These are phyloP conservation scores for Eidolon dupreanum DNA, from an alignment of 2,797 vertebrate genomes.

Conservation along the genomic window DNA sequence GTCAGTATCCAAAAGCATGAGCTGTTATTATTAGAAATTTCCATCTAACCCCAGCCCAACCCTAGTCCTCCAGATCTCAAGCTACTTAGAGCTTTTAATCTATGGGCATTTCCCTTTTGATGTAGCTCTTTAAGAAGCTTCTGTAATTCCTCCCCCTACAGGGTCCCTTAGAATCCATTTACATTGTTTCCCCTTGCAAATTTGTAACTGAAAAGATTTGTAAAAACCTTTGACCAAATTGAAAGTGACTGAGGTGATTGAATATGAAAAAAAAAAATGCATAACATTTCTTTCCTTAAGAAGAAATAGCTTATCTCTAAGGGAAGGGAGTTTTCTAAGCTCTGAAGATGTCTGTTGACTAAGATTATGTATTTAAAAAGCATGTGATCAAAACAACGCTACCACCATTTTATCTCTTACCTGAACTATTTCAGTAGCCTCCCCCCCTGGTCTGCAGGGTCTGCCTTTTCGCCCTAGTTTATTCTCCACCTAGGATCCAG, in stretches of 20 bases:
- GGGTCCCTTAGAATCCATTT: not conserved
- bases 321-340: slow-evolving; percentile 10
- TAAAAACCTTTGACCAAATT: slow-evolving; percentile 8
- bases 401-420: not conserved
- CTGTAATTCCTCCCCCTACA: not conserved
- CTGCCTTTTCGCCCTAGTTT: not conserved
- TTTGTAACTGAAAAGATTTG: not conserved
- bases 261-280: not conserved
- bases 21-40: slow-evolving; percentile 30
- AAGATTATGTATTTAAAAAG: slow-evolving; percentile 37
- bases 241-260: not conserved
- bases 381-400: not conserved
- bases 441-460: not conserved
- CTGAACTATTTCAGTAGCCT: not conserved
- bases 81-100: slow-evolving; percentile 25
- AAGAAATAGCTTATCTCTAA: not conserved
- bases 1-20: not conserved
- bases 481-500: not conserved
- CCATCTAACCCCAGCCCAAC: not conserved
- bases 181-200: slow-evolving; percentile 56
- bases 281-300: not conserved
- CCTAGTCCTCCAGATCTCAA: not conserved
- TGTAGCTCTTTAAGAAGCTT: not conserved
- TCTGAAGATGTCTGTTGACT: not conserved
- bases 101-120: not conserved